Evolutionary conservation across 2,113 vertebrate genomes (phyloP).

Genomic region (Craseonycteris thonglongyai): DNA sequence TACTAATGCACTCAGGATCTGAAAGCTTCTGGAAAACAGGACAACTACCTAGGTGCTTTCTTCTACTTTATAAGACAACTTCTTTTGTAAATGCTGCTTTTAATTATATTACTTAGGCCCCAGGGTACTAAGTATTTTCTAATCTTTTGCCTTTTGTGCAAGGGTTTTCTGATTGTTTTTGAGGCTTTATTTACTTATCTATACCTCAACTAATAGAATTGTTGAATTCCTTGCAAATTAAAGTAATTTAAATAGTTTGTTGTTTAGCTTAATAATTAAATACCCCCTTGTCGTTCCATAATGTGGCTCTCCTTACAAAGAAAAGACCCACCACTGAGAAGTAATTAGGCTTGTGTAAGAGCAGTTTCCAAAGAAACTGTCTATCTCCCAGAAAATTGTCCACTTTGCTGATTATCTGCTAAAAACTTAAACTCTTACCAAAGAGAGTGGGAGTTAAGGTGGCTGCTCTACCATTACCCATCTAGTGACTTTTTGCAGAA

Average conservation of each 20-base stretch:
- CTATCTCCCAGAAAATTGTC: constrained; percentile 22
- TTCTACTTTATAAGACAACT: neutral
- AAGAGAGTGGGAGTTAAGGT: neutral
- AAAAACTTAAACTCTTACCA: neutral
- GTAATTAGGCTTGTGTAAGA: neutral
- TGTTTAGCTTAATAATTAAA: constrained; percentile 61
- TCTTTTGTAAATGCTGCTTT: constrained; percentile 10
- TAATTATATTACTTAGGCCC: constrained; percentile 40
- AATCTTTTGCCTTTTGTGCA: constrained; percentile 34
- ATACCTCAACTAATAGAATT: constrained; percentile 55
- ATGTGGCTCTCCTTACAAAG: neutral
- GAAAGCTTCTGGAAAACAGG: neutral
- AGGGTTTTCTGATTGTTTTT: constrained; percentile 24
- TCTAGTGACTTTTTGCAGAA: neutral
- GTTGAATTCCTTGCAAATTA: constrained; percentile 44
- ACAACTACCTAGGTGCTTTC: neutral
- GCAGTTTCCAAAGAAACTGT: neutral
- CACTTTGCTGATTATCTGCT: neutral
- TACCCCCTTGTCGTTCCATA: neutral
- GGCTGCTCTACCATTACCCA: neutral
- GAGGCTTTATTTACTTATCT: constrained; percentile 40
- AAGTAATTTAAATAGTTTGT: constrained; percentile 55
- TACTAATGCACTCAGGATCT: neutral
- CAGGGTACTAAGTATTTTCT: constrained; percentile 23
- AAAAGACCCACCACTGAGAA: constrained; percentile 35